Base-by-base conservation (phyloP, 2,113 vertebrate genomes). In the Chionodraco myersi region DNA sequence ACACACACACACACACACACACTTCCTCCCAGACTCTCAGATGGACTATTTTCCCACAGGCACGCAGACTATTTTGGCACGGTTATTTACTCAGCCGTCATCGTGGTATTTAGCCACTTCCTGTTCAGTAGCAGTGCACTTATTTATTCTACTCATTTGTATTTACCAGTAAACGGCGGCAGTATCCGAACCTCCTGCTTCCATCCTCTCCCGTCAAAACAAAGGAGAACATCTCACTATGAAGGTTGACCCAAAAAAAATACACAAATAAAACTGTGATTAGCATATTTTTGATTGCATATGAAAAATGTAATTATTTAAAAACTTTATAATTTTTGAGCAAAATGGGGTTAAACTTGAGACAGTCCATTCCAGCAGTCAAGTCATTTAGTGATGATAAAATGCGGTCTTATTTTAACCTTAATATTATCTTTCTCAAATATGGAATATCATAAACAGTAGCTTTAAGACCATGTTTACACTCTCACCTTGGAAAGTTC, bases 121-220 rank as follows among this genome's bases (percentile, higher is more conserved):
- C 91, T 93, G 93, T 87, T 65, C 82, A 47, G 82, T 61, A 78
- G 81, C 77, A 15, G 75, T n/a, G 11, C 72, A 75, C 53, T 80
- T 77, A 79, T 89, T 86, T 89, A 73, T 82, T 83, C 36, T 34
- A 15, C 30, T 81, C n/a, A n/a, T 77, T 88, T 83, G 11, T 82
- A 94, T 93, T 96, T 94, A 98, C 97, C 96, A 97, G 95, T 77
- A 98, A 93, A 81, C 97, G 96, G 10, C 97, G 96, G 80, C 97
- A 98, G 78, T 98, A 98, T 59, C 97, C 97, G 6, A 98, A 98
- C 73, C 96, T 86, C 52, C 97, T 94, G 94, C 95, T 97, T 49
- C 97, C 97, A 1, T 98, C 97, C 89, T 97, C 96, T 48, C 96
- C 96, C 1, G 97, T 98, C 90, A 98, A 80, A 87, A 97, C 97